Evolutionary conservation across 2,888 invertebrate species (phyloP).

Genomic region (Schrankia costaestrigalis): DNA sequence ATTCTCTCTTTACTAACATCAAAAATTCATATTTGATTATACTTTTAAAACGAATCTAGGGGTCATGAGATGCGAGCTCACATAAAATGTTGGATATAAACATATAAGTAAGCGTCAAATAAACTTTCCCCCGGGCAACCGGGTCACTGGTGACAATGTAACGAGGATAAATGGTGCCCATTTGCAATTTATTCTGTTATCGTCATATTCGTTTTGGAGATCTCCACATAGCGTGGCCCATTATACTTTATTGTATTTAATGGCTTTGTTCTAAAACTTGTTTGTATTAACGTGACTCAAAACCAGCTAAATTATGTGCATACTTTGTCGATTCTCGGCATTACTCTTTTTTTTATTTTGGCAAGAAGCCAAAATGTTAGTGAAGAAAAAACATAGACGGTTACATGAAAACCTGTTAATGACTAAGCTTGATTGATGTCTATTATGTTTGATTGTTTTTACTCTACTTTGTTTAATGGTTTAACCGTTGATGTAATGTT

Average conservation of each 20-base stretch:
- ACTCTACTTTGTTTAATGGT: too few relatives aligned
- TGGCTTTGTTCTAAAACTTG: conserved; percentile 23
- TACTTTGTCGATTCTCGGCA: conserved; percentile 14
- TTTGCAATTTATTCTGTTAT: conserved; percentile 51
- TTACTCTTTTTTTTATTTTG: conserved; percentile 21
- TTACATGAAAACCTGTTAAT: conserved; percentile 16
- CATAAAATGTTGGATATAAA: conserved; percentile 24
- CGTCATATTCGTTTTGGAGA: conserved; percentile 38
- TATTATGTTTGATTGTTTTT: conserved; percentile 1
- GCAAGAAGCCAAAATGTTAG: conserved; percentile 12
- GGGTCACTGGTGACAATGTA: conserved; percentile 44
- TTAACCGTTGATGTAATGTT: too few relatives aligned
- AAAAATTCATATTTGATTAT: too few relatives aligned
- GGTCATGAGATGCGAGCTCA: too few relatives aligned
- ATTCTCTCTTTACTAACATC: too few relatives aligned
- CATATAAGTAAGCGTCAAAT: conserved; percentile 26
- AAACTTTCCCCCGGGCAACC: conserved; percentile 26
- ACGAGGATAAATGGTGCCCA: conserved; percentile 51
- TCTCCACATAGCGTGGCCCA: conserved; percentile 28
- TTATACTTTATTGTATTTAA: conserved; percentile 36
- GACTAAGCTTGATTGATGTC: conserved; percentile 18
- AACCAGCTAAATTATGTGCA: conserved; percentile 14
- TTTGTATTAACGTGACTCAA: conserved; percentile 32
- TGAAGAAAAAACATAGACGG: conserved; percentile 14
- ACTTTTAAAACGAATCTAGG: too few relatives aligned